Percentiles rank a stretch among this genome's conserved stretches.
Conservation (phyloP, 2,113 vertebrate species). For the Dromaius novaehollandiae region DNA sequence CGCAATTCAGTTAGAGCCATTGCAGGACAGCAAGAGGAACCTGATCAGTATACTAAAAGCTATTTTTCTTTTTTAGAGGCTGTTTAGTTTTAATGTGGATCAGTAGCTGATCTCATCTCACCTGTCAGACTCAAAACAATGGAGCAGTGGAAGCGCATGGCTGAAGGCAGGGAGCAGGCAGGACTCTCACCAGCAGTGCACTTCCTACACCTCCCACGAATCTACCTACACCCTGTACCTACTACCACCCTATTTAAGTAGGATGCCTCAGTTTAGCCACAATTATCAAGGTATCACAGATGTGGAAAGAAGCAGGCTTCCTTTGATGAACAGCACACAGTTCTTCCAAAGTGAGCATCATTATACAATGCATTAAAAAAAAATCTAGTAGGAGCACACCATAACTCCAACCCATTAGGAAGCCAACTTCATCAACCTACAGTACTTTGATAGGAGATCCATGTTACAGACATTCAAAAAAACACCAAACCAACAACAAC, state of each 20-base stretch:
- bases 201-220: neutral
- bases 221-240: too few relatives aligned
- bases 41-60: accelerated
- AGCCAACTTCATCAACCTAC: neutral
- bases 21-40: neutral
- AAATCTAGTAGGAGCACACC: neutral
- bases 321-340: neutral
- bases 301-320: neutral
- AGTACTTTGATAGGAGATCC: neutral
- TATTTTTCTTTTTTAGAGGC: neutral
- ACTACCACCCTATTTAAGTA: neutral
- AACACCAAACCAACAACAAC: too few relatives aligned
- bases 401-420: neutral
- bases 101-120: neutral
- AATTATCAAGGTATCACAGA: neutral
- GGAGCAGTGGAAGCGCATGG: neutral
- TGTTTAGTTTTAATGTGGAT: neutral
- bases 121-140: neutral
- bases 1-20: neutral
- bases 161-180: neutral
- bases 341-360: neutral
- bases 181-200: neutral
- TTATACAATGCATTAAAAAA: neutral
- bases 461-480: neutral
- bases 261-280: neutral